phyloP scores from a whole-genome alignment of 2,113 vertebrate species.

The Cariama cristata region DNA sequence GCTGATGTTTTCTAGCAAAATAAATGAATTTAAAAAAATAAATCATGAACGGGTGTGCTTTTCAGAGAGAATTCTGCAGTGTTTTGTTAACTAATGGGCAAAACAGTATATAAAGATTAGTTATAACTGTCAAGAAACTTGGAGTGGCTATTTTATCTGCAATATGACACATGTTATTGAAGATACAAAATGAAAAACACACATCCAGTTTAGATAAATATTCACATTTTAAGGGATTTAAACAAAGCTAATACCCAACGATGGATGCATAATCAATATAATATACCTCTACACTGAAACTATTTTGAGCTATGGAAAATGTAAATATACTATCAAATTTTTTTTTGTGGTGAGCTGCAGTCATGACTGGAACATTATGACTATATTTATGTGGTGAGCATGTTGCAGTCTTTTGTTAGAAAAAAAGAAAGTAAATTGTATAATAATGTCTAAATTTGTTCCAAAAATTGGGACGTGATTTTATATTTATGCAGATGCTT shows the following conservation, averaged over 20 bases:
- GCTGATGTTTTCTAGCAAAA: constrained; percentile 22
- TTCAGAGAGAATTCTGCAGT: neutral
- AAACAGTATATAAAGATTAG: neutral
- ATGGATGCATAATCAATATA: neutral
- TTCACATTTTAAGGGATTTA: neutral
- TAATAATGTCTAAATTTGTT: constrained; percentile 23
- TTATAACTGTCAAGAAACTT: neutral
- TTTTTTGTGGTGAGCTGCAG: neutral
- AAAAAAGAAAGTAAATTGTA: neutral
- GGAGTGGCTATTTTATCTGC: neutral
- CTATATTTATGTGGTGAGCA: neutral
- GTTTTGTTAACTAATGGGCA: neutral
- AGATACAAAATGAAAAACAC: neutral
- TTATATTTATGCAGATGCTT: constrained; percentile 1
- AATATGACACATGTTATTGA: neutral
- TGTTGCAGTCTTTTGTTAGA: neutral
- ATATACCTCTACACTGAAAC: neutral
- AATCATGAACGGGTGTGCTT: neutral
- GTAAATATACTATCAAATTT: neutral
- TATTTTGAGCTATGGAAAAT: neutral
- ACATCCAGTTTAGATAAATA: neutral
- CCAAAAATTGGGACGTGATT: neutral
- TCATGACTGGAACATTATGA: neutral
- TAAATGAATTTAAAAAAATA: neutral
- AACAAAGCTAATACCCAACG: neutral